Conservation (phyloP, 2,888 invertebrate genomes). For the Troides oblongomaculatus region DNA sequence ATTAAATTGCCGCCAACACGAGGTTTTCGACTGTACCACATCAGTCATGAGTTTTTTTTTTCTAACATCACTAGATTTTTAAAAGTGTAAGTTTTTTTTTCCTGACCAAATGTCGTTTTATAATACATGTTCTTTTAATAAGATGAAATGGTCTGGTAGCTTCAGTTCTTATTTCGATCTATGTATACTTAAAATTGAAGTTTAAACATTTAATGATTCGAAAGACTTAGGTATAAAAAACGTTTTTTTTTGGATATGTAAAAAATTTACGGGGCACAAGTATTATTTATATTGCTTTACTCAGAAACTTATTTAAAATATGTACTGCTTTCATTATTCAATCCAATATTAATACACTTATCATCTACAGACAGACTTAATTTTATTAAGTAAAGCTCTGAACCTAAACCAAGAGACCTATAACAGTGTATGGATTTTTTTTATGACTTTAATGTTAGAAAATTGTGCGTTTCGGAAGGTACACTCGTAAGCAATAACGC, state of each 20-base stretch:
- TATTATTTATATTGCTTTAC: too few species aligned
- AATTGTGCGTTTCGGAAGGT: slow-evolving; percentile 11
- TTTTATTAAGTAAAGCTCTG: too few species aligned
- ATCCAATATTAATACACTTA: too few species aligned
- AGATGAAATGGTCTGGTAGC: background rate
- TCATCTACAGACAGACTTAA: too few species aligned
- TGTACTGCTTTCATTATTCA: too few species aligned
- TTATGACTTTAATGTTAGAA: background rate
- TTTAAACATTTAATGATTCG: background rate
- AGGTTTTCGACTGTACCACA: background rate
- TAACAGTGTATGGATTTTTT: background rate
- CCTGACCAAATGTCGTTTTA: background rate
- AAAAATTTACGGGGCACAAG: too few species aligned
- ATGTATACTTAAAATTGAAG: background rate
- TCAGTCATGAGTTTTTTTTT: background rate
- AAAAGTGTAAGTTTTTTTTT: background rate
- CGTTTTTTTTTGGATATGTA: too few species aligned
- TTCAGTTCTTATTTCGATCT: background rate
- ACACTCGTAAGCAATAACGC: slow-evolving; percentile 27
- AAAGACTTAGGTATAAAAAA: background rate
- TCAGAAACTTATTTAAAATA: too few species aligned
- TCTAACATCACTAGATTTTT: background rate
- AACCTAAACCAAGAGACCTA: too few species aligned
- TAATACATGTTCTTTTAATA: background rate
- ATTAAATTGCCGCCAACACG: background rate